These are phyloP conservation scores for Macrostomum lignano DNA, from an alignment of 1,140 invertebrate species.

Conservation along the genomic window DNA sequence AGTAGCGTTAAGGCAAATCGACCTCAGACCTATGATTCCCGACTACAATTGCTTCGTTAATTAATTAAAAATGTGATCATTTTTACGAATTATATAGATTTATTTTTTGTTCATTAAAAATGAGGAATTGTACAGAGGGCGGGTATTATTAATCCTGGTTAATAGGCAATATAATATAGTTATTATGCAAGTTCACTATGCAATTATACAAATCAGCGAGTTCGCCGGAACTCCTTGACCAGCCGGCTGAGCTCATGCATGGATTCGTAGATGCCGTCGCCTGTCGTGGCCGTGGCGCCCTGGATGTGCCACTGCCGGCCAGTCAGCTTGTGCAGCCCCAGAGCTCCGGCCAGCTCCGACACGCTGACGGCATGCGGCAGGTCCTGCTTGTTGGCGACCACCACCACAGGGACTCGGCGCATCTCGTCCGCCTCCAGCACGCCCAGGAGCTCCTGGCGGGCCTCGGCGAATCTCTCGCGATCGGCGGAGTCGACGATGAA, in stretches of 20 bases:
- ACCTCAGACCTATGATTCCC: no score
- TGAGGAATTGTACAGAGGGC: no score
- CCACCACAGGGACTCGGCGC: slow-evolving; percentile 6
- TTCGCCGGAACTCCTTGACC: slow-evolving; percentile 23
- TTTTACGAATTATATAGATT: no score
- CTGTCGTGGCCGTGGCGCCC: slow-evolving; percentile 12
- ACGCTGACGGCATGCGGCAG: slow-evolving; percentile 11
- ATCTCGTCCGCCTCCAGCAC: slow-evolving; percentile 11
- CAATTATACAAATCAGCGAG: no score
- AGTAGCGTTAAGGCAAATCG: no score
- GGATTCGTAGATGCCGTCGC: slow-evolving; percentile 16
- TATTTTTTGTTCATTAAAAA: no score
- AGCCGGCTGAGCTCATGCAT: slow-evolving; percentile 11
- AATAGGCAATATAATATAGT: no score
- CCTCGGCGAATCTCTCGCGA: slow-evolving; percentile 65
- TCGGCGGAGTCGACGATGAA: slow-evolving; percentile 94
- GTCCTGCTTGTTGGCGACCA: slow-evolving; percentile 6
- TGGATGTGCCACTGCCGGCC: slow-evolving; percentile 13
- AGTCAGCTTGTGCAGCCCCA: slow-evolving; percentile 11
- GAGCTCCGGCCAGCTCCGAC: slow-evolving; percentile 10
- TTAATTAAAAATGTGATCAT: no score
- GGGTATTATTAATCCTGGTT: no score
- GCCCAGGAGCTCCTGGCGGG: slow-evolving; percentile 49
- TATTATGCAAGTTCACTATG: no score
- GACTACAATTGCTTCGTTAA: no score